Conservation (phyloP, 2,797 vertebrate species). For the Neosalanx taihuensis region DNA sequence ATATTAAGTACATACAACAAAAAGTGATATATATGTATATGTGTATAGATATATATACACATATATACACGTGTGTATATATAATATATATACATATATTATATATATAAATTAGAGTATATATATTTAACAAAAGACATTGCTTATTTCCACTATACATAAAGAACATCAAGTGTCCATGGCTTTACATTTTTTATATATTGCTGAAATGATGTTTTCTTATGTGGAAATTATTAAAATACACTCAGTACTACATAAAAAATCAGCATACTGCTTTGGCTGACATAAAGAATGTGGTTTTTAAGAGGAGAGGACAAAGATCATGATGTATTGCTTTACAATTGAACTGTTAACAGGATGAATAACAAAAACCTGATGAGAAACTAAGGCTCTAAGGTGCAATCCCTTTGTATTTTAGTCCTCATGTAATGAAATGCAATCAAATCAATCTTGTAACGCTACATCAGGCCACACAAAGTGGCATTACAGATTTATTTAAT, state of each 20-base stretch:
- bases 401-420: slow-evolving; percentile 4
- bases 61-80: slow-evolving; percentile 55
- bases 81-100: slow-evolving; percentile 80
- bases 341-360: slow-evolving; percentile 28
- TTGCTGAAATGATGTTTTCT: slow-evolving; percentile 74
- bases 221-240: slow-evolving; percentile 79
- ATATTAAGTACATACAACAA: slow-evolving; percentile 81
- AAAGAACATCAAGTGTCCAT: slow-evolving; percentile 83
- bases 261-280: slow-evolving; percentile 88
- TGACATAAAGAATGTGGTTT: slow-evolving; percentile 90
- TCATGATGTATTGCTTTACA: slow-evolving; percentile 54
- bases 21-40: slow-evolving; percentile 76
- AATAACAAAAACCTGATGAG: slow-evolving; percentile 56
- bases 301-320: slow-evolving; percentile 60
- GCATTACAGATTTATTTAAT: neutral
- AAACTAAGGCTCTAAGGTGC: slow-evolving; percentile 19
- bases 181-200: slow-evolving; percentile 83
- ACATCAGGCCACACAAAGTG: slow-evolving; percentile 11
- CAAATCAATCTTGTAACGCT: slow-evolving; percentile 7
- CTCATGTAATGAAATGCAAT: neutral
- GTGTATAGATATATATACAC: slow-evolving; percentile 42
- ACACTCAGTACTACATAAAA: slow-evolving; percentile 76
- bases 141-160: slow-evolving; percentile 83
- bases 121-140: slow-evolving; percentile 79
- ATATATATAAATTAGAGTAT: slow-evolving; percentile 79